These are phyloP conservation scores for Sarcophaga caerulescens DNA, from an alignment of 2,888 invertebrate species.

Conservation along the genomic window DNA sequence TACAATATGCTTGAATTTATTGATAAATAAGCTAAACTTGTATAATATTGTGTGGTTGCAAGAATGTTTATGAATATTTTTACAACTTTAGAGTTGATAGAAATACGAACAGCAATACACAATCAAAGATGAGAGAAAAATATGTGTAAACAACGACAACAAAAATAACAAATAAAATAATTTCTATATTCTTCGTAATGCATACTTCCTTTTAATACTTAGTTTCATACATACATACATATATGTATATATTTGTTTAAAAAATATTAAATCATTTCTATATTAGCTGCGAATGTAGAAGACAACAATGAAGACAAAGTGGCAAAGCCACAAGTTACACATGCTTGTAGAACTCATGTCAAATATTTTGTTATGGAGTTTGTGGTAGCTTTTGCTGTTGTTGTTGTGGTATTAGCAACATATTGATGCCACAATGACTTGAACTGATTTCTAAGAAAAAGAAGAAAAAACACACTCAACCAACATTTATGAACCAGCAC, in stretches of 20 bases:
- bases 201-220: too few relatives aligned
- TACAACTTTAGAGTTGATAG: background rate
- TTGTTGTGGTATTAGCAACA: background rate
- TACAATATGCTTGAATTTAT: conserved; percentile 25
- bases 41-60: conserved; percentile 33
- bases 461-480: background rate
- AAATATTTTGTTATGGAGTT: background rate
- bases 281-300: background rate
- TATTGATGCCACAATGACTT: conserved; percentile 13
- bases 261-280: too few relatives aligned
- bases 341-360: background rate
- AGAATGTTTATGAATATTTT: conserved; percentile 42
- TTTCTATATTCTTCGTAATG: background rate
- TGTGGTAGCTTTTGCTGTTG: background rate
- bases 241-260: too few relatives aligned
- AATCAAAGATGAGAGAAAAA: background rate
- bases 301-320: conserved; percentile 1
- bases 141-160: background rate
- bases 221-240: background rate
- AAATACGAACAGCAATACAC: background rate
- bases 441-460: background rate
- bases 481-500: background rate
- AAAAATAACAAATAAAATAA: background rate
- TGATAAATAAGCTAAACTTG: conserved; percentile 45
- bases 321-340: conserved; percentile 1